These are phyloP conservation scores for Phrynocephalus guinanensis DNA, from an alignment of 2,797 vertebrate genomes.

Conservation along the genomic window DNA sequence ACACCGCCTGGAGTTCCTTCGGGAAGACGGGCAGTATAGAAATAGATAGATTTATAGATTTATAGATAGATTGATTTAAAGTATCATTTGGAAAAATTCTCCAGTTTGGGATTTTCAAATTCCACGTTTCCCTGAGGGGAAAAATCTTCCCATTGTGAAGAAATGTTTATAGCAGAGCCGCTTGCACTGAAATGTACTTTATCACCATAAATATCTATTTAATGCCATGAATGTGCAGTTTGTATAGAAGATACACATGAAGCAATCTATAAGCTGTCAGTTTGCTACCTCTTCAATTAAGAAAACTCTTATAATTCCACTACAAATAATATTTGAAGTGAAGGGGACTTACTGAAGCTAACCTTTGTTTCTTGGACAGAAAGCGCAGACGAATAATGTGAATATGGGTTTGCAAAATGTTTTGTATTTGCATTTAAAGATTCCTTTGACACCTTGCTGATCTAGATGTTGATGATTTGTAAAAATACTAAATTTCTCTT, in stretches of 20 bases:
- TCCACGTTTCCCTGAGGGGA: not conserved
- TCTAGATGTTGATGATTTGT: not conserved
- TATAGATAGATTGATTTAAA: not conserved
- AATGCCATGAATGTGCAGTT: not conserved
- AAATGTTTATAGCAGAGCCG: not conserved
- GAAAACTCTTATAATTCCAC: not conserved
- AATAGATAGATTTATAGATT: too few species aligned
- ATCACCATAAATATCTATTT: not conserved
- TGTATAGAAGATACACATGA: not conserved
- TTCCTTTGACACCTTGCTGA: not conserved
- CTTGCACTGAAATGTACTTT: not conserved
- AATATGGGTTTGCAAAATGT: not conserved
- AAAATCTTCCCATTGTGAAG: not conserved
- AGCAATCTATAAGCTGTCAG: not conserved
- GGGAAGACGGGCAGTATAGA: too few species aligned
- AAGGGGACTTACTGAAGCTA: not conserved
- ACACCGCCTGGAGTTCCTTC: too few species aligned
- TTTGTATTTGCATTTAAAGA: not conserved
- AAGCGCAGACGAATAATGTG: not conserved
- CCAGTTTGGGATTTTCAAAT: not conserved
- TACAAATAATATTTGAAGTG: not conserved
- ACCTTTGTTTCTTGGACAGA: not conserved
- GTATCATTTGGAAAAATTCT: too few species aligned
- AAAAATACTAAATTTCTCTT: not conserved
- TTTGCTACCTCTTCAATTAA: constrained; percentile 13